Evolutionary conservation across 1,140 invertebrate genomes (phyloP).

Genomic region (Cotesia glomerata): DNA sequence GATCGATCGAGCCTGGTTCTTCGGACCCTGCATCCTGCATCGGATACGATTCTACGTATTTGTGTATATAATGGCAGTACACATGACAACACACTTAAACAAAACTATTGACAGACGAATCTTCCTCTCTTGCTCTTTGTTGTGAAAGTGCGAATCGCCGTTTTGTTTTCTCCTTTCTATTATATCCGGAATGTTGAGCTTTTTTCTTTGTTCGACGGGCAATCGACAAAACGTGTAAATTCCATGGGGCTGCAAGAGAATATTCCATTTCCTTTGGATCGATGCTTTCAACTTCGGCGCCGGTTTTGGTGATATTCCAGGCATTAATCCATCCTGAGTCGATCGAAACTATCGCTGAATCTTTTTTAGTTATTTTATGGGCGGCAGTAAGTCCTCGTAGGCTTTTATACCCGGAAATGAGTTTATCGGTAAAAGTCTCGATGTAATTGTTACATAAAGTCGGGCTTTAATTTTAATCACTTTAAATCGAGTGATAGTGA

Average conservation of each 20-base stretch:
- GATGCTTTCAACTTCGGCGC: constrained; percentile 5
- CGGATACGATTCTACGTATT: no score
- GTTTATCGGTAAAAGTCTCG: no score
- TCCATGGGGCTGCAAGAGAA: constrained; percentile 37
- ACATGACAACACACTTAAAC: neutral
- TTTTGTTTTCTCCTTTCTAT: constrained; percentile 6
- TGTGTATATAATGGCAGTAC: neutral
- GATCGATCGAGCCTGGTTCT: constrained; percentile 26
- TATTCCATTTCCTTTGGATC: constrained; percentile 30
- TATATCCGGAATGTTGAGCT: no score
- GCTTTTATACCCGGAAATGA: no score
- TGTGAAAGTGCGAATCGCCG: constrained; percentile 39
- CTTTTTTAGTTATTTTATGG: no score
- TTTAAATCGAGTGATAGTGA: no score
- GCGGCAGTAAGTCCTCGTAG: no score
- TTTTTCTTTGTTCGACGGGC: constrained; percentile 5
- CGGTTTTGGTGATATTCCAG: constrained; percentile 28
- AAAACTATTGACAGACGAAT: constrained; percentile 16
- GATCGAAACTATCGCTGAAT: no score
- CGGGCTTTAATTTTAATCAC: no score
- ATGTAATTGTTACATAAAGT: no score
- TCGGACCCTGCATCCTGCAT: neutral
- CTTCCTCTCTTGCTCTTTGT: constrained; percentile 9
- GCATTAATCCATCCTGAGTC: neutral
- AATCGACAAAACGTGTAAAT: constrained; percentile 46